phyloP scores from a whole-genome alignment of 2,113 vertebrate species.

The Tinamus guttatus region DNA sequence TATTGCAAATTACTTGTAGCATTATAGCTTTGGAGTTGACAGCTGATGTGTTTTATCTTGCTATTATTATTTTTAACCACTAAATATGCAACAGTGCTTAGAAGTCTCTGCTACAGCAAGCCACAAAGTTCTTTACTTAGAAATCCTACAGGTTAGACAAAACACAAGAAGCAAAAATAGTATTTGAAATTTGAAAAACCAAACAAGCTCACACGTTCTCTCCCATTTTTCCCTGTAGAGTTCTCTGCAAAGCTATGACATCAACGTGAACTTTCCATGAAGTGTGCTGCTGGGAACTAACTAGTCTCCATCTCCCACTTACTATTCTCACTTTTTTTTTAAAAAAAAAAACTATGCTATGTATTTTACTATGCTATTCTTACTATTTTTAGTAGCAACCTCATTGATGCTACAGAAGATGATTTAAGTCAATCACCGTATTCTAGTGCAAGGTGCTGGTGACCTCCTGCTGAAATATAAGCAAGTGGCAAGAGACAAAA shows the following conservation, averaged over 20 bases:
- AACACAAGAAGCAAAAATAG: neutral
- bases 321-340: neutral
- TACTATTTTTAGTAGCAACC: neutral
- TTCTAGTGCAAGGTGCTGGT: neutral
- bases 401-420: neutral
- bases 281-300: neutral
- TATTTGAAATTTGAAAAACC: neutral
- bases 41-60: neutral
- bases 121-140: neutral
- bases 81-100: neutral
- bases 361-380: no score
- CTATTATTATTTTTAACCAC: neutral
- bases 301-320: neutral
- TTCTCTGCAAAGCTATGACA: neutral
- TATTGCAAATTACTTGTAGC: neutral
- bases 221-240: neutral
- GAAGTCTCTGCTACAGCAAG: neutral
- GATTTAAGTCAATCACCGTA: neutral
- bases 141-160: neutral
- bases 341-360: no score
- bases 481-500: neutral
- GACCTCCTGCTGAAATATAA: rapidly evolving
- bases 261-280: neutral
- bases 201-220: neutral
- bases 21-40: neutral